phyloP scores from a whole-genome alignment of 2,797 vertebrate genomes.

The Anniella stebbinsi region DNA sequence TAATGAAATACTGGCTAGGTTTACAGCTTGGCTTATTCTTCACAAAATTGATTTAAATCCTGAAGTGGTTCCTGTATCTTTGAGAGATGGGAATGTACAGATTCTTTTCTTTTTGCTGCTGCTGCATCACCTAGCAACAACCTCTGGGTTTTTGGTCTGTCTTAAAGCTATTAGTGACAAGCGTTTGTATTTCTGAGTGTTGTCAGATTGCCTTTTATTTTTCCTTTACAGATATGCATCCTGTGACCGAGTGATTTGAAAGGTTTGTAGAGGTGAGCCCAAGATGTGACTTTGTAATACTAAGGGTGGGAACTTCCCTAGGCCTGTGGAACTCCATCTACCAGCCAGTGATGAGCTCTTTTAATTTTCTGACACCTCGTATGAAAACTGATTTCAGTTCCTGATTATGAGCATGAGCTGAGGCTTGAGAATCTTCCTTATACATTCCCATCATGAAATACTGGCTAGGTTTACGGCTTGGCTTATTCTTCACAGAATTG shows the following conservation, averaged over 20 bases:
- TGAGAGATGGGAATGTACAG: background rate
- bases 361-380: conserved; percentile 81
- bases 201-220: background rate
- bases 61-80: background rate
- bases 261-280: background rate
- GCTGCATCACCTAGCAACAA: background rate
- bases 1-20: background rate
- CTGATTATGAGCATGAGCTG: conserved; percentile 73
- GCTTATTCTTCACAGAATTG: background rate
- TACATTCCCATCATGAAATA: too few species aligned
- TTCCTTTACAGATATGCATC: background rate
- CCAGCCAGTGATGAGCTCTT: conserved; percentile 75
- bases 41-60: background rate
- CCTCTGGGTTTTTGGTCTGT: too few species aligned
- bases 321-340: background rate
- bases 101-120: background rate
- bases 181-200: background rate
- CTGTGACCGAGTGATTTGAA: too few species aligned
- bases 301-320: background rate
- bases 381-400: conserved; percentile 74
- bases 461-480: too few species aligned
- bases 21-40: too few species aligned
- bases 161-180: background rate
- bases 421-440: too few species aligned
- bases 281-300: background rate